Base-by-base conservation (phyloP, 2,113 vertebrate species). In the Phylloscopus trochilus region DNA sequence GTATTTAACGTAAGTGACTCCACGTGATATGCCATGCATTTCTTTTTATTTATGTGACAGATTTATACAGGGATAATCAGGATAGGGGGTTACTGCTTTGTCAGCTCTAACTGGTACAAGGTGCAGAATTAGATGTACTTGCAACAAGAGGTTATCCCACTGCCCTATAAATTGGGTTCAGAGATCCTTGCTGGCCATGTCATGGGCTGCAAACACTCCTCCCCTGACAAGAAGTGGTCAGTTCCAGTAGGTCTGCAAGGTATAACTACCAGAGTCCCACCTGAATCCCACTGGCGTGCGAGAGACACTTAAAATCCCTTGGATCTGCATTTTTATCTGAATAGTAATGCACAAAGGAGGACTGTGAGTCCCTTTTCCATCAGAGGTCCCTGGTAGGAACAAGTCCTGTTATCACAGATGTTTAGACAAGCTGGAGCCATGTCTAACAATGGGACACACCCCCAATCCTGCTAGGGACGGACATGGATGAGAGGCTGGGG, bases 1-100 rank as follows among this genome's bases (percentile, higher is more conserved):
- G 55, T 93, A 58, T 94, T 96, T 67, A 96, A 97, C 33, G 98
- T 98, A 97, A 98, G 98, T 97, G 58, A 92, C 63, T 67, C 56
- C 28, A 86, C 87, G 63, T 6, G 5, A n/a, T 56, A 26, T 2
- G 3, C 28, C 23, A 58, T 53, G 69, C 37, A 27, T 56, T 81
- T 86, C 5, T 78, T 77, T 62, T 73, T 69, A 62, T 74, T 89
- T 75, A 63, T 52, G 58, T 69, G 69, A 56, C 52, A 83, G 59
- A 51, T 53, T 53, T 60, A 70, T 33, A 52, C 9, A 51, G 68
- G 39, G 55, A 63, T 39, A 63, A 80, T 67, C 27, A 60, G 64
- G 59, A 39, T 2, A 2, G 67, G 15, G 18, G 5, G 24, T 77
- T 83, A 46, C 23, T 74, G 51, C 68, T 78, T 70, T 55, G 15